A percentile compares a stretch with the other conserved stretches of the same genome.
phyloP scores from a whole-genome alignment of 2,888 invertebrate species.

The Allacma fusca region DNA sequence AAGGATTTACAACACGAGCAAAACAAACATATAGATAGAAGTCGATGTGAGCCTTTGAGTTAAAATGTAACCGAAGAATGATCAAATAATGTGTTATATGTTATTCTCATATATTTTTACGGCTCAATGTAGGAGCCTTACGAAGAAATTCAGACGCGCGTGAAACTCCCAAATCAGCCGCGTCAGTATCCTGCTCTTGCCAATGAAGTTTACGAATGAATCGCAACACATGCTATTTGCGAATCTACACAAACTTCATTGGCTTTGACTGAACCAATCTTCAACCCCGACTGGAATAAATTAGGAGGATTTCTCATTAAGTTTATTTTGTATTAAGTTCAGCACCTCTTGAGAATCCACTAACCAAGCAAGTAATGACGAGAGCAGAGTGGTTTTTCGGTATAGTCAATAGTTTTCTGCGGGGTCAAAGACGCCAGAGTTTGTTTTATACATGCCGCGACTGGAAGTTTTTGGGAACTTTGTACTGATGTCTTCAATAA shows the following conservation, averaged over 20 bases:
- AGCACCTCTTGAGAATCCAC: constrained; percentile 40
- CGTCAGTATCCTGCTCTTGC: constrained; percentile 43
- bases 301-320: constrained; percentile 38
- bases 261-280: constrained; percentile 46
- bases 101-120: constrained; percentile 47
- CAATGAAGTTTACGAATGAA: constrained; percentile 35
- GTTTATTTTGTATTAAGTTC: constrained; percentile 43
- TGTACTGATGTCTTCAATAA: constrained; percentile 42
- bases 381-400: constrained; percentile 37
- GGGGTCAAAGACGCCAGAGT: constrained; percentile 32
- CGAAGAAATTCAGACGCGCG: constrained; percentile 39
- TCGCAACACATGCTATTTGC: constrained; percentile 8
- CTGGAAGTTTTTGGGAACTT: constrained; percentile 40
- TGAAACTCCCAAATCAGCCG: constrained; percentile 38
- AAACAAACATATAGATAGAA: constrained; percentile 39
- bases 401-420: constrained; percentile 24
- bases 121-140: constrained; percentile 43
- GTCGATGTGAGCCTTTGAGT: constrained; percentile 41
- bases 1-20: constrained; percentile 40
- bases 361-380: constrained; percentile 37
- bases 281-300: constrained; percentile 46
- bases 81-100: constrained; percentile 43
- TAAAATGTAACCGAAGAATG: constrained; percentile 39
- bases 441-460: constrained; percentile 35
- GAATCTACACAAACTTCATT: constrained; percentile 36